phyloP scores from a whole-genome alignment of 2,888 invertebrate genomes.

The Sphecodes monilicornis region DNA sequence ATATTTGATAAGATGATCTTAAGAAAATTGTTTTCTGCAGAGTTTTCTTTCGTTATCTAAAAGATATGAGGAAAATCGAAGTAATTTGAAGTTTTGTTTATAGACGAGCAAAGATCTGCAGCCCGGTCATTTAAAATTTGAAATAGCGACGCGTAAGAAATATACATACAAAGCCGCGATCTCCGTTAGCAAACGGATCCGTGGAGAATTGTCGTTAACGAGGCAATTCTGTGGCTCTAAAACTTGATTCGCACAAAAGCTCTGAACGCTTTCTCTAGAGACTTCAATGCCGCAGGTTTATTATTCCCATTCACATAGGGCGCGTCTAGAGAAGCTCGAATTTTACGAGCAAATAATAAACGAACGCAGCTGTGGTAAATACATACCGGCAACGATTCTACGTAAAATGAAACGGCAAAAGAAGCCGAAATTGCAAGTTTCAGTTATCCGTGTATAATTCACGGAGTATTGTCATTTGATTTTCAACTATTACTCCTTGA shows the following conservation, averaged over 20 bases:
- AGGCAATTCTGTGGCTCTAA: constrained; percentile 21
- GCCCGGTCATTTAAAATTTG: not conserved
- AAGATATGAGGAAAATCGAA: not conserved
- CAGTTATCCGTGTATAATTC: not conserved
- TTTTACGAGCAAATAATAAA: constrained; percentile 74
- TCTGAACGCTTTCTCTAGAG: not conserved
- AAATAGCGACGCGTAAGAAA: not conserved
- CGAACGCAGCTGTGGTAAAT: constrained; percentile 56
- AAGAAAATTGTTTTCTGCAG: too few species aligned
- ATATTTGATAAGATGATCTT: too few species aligned
- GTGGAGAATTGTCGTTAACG: constrained; percentile 29
- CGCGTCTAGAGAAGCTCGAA: constrained; percentile 57
- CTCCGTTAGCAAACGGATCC: not conserved
- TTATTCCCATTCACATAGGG: constrained; percentile 31
- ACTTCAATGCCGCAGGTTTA: not conserved
- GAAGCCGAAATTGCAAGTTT: not conserved
- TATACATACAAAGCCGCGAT: not conserved
- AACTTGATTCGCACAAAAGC: constrained; percentile 2
- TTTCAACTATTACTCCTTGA: not conserved
- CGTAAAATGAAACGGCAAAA: not conserved
- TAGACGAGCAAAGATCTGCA: too few species aligned
- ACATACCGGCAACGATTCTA: not conserved
- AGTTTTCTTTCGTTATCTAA: too few species aligned
- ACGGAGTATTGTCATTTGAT: not conserved
- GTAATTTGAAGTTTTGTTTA: not conserved